These are phyloP conservation scores for Sinocyclocheilus rhinocerous DNA, from an alignment of 2,113 vertebrate genomes.

Conservation along the genomic window DNA sequence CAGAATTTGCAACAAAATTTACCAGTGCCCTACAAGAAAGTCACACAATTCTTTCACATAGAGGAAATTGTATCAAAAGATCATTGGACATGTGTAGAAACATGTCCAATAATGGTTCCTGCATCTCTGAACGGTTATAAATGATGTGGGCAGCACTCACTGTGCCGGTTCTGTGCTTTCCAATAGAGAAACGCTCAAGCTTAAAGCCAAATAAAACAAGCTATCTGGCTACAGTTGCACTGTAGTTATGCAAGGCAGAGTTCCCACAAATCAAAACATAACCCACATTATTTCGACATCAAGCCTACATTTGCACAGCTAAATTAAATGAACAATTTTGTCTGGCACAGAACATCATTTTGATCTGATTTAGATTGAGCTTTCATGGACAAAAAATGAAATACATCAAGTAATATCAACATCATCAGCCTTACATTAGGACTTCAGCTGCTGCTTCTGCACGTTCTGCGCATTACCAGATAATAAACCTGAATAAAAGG, in stretches of 20 bases:
- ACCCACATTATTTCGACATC: neutral
- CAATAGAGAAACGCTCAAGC: neutral
- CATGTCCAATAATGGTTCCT: neutral
- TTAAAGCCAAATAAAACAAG: constrained; percentile 21
- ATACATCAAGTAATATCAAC: neutral
- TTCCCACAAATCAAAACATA: neutral
- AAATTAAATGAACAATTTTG: neutral
- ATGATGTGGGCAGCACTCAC: neutral
- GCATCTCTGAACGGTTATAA: neutral
- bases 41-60: neutral
- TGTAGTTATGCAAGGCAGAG: neutral
- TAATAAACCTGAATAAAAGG: constrained; percentile 15
- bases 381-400: neutral
- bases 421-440: constrained; percentile 11
- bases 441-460: constrained; percentile 6
- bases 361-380: neutral
- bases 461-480: neutral
- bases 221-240: neutral
- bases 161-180: neutral
- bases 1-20: neutral
- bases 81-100: neutral
- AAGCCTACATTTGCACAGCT: neutral
- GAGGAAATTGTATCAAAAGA: neutral
- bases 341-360: constrained; percentile 5
- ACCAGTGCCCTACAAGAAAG: neutral